phyloP scores from a whole-genome alignment of 1,140 invertebrate species.

The Probaryconus sp. region DNA sequence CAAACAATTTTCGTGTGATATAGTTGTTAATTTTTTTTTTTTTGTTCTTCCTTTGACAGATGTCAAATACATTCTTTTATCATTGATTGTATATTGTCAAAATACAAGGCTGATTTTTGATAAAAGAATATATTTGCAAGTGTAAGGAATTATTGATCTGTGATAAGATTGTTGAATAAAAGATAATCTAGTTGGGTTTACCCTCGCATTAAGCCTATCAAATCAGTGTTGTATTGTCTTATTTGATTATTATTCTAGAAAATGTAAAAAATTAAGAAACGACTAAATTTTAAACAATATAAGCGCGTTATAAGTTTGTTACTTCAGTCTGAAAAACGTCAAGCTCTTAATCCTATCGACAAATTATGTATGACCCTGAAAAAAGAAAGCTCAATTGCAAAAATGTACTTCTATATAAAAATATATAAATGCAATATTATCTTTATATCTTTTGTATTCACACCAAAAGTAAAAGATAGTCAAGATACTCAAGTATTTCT shows the following conservation, averaged over 20 bases:
- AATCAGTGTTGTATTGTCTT: slow-evolving; percentile 39
- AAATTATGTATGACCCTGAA: slow-evolving; percentile 17
- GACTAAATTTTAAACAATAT: slow-evolving; percentile 34
- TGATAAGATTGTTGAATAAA: not conserved
- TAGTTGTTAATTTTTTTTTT: slow-evolving; percentile 3
- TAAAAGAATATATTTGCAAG: not conserved
- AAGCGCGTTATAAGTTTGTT: slow-evolving; percentile 37
- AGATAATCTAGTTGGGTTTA: slow-evolving; percentile 15
- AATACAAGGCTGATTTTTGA: not conserved
- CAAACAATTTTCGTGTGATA: slow-evolving; percentile 20
- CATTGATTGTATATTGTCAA: not conserved
- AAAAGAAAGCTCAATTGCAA: slow-evolving; percentile 37
- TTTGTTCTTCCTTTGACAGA: not conserved
- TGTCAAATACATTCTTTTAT: slow-evolving; percentile 10
- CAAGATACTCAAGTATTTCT: not conserved
- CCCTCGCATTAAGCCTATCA: slow-evolving; percentile 29
- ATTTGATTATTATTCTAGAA: slow-evolving; percentile 36
- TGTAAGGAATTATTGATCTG: not conserved
- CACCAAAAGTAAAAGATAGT: slow-evolving; percentile 13
- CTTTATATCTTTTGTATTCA: slow-evolving; percentile 14
- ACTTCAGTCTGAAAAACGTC: slow-evolving; percentile 42
- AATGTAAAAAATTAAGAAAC: slow-evolving; percentile 43
- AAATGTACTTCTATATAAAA: slow-evolving; percentile 40
- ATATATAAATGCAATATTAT: slow-evolving; percentile 50
- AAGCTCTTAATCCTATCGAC: slow-evolving; percentile 31